Conservation (phyloP, 37 sponge, comb jelly and placozoan genomes). For the Chondrilla cf. caribensis region DNA sequence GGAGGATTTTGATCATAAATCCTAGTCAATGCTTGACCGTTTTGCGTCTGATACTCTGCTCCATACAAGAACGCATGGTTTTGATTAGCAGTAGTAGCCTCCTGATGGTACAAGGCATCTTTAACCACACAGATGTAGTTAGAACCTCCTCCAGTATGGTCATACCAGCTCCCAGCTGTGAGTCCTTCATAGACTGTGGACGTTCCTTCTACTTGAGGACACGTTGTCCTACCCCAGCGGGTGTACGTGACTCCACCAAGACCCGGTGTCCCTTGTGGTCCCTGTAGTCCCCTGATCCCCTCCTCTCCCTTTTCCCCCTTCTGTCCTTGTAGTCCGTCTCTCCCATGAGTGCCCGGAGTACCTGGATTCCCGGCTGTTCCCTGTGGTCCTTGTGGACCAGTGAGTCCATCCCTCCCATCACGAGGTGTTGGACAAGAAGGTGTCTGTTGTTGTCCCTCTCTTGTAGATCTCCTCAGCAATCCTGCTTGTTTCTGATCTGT, state of each 20-base stretch:
- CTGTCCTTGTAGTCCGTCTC: constrained; percentile 31
- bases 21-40: not conserved
- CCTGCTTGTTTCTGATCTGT: not conserved
- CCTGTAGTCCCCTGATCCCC: constrained; percentile 14
- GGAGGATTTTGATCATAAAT: constrained; percentile 30
- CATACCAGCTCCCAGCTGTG: constrained; percentile 31
- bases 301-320: constrained; percentile 13
- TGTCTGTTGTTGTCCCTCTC: not conserved
- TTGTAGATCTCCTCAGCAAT: not conserved
- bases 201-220: constrained; percentile 18
- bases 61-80: constrained; percentile 24
- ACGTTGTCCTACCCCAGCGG: constrained; percentile 21
- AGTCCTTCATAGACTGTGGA: constrained; percentile 2
- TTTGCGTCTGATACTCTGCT: constrained; percentile 33
- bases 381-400: constrained; percentile 38
- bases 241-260: constrained; percentile 20
- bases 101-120: constrained; percentile 11
- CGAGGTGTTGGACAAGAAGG: not conserved
- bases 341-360: constrained; percentile 23
- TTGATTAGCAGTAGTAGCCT: not conserved
- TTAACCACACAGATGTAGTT: constrained; percentile 50
- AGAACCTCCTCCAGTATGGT: constrained; percentile 21
- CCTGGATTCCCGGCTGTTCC: constrained; percentile 3
- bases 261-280: constrained; percentile 25
- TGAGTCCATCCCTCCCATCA: constrained; percentile 14